A percentile compares a stretch with the other conserved stretches of the same genome.
Evolutionary conservation across 2,797 vertebrate species (phyloP).

Genomic region (Microctenopoma steveboyesi): DNA sequence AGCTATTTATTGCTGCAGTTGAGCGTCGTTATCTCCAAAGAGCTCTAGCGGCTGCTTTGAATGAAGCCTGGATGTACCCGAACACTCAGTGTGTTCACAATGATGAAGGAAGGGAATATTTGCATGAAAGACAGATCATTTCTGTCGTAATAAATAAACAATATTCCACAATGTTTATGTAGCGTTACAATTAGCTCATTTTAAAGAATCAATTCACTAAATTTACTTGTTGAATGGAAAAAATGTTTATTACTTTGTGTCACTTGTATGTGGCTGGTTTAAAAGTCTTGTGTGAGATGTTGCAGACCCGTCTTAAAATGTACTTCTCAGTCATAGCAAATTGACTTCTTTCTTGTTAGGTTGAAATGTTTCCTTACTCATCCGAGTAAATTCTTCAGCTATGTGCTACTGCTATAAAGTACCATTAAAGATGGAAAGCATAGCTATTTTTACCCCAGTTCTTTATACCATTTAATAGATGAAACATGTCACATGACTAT

Average conservation of each 20-base stretch:
- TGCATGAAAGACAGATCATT: slow-evolving; percentile 43
- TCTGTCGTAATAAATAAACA: not conserved
- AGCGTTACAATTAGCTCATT: not conserved
- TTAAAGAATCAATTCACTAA: not conserved
- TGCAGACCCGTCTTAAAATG: no score
- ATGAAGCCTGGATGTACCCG: slow-evolving; percentile 26
- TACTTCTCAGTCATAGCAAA: no score
- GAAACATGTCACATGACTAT: not conserved
- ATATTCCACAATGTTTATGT: not conserved
- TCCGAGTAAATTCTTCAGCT: not conserved
- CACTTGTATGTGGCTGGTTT: no score
- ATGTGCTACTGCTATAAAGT: not conserved
- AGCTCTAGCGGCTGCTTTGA: slow-evolving; percentile 56
- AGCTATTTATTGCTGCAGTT: slow-evolving; percentile 16
- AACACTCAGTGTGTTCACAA: slow-evolving; percentile 8
- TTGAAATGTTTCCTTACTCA: no score
- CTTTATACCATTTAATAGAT: not conserved
- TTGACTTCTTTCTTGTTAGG: no score
- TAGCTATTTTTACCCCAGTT: no score
- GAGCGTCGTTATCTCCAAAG: slow-evolving; percentile 39
- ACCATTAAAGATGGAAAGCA: not conserved
- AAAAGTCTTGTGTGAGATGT: no score
- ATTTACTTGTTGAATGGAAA: not conserved
- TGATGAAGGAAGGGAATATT: slow-evolving; percentile 29
- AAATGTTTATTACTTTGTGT: no score